Evolutionary conservation across 53 echinoderm and acorn worm species (phyloP).

Genomic region (Astropecten irregularis): DNA sequence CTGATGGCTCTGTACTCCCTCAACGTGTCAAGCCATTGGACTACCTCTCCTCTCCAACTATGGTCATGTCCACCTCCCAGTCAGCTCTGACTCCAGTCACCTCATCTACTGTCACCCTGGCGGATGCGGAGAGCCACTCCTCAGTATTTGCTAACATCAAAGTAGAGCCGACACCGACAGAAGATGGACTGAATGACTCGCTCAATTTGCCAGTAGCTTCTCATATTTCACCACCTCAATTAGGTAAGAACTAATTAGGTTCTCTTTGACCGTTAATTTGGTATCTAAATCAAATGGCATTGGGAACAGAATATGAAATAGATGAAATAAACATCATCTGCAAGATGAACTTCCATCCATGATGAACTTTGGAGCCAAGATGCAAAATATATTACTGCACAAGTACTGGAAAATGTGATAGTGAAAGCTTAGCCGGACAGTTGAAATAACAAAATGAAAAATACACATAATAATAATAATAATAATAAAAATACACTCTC

Average conservation of each 20-base stretch:
- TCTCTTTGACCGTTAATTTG: too few species aligned
- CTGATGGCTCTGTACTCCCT: slow-evolving; percentile 22
- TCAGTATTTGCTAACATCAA: slow-evolving; percentile 43
- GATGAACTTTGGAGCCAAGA: too few species aligned
- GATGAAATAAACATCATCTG: too few species aligned
- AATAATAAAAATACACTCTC: too few species aligned
- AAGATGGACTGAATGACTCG: slow-evolving; percentile 81
- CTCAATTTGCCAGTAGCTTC: slow-evolving; percentile 89
- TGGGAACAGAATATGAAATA: too few species aligned
- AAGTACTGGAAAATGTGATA: too few species aligned
- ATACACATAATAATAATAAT: too few species aligned
- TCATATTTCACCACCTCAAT: slow-evolving; percentile 78
- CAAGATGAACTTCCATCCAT: too few species aligned
- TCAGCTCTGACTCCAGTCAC: slow-evolving; percentile 6
- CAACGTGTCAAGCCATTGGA: slow-evolving; percentile 13
- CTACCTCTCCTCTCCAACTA: slow-evolving; percentile 24
- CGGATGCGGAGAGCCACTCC: slow-evolving; percentile 64
- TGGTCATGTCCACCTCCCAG: slow-evolving; percentile 16
- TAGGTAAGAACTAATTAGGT: slow-evolving; percentile 36
- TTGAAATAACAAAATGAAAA: too few species aligned
- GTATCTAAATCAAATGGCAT: too few species aligned
- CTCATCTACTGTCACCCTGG: neutral
- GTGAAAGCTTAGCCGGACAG: too few species aligned
- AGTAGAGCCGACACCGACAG: neutral
- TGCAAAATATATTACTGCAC: too few species aligned